Evolutionary conservation across 2,797 vertebrate species (phyloP), one percentile per base, ranked within the genome.

Genomic region (Nyctibius grandis): DNA sequence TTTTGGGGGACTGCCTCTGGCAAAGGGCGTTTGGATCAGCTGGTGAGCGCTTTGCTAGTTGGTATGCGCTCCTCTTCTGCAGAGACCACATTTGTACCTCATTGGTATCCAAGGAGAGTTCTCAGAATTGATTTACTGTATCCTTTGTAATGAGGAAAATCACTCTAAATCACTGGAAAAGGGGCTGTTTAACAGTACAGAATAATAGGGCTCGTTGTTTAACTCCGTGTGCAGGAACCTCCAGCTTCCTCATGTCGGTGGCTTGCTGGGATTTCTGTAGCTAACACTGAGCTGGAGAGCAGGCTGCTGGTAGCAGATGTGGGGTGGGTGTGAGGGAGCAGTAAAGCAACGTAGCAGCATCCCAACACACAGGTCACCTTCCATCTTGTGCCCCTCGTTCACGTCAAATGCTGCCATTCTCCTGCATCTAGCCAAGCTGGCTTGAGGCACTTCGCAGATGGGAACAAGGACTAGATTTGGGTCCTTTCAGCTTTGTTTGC

Each of bases 221-320:
- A 85, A 53, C 22, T 31, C 33, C 11, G 8, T 16, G 6, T n/a
- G 38, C n/a, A 57, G 47, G 42, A 88, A 6, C 33, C 50, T 78
- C 26, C 8, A 10, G 54, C 11, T 69, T 38, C 20, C 15, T 70
- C 0, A 0, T n/a, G 51, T 11, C 4, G 2, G 17, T 31, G 47
- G 14, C 47, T 72, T n/a, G 4, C 50, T 60, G 64, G 29, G 31
- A 3, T 64, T 78, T 67, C 45, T 36, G 23, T 23, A 18, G 33
- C 9, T 54, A 15, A 11, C 0, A 1, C 28, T 59, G 33, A 26
- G 6, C 22, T 70, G 44, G 23, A 38, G 60, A 31, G 25, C 3
- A 29, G 9, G 29, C 31, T 61, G n/a, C 38, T 76, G 40, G 23
- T 17, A n/a, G 25, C 7, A 23, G 28, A 9, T 13, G 23, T 15